These are phyloP conservation scores for Emydura subglobosa DNA, from an alignment of 2,113 vertebrate species.

Conservation along the genomic window DNA sequence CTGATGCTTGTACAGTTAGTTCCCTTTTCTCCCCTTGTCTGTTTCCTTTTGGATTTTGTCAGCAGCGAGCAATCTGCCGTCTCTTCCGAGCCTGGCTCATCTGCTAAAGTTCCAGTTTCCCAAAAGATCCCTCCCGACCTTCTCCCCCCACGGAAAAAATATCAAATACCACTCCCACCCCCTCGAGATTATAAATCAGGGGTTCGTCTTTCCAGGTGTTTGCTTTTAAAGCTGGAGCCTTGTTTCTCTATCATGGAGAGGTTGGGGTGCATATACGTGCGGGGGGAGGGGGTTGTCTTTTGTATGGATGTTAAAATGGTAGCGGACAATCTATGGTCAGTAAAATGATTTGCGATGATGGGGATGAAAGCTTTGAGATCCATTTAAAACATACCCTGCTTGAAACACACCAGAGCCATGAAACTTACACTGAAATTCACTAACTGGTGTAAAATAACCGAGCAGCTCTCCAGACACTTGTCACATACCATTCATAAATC, in stretches of 20 bases:
- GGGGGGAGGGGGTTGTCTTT: background rate
- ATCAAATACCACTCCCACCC: background rate
- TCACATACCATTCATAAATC: conserved; percentile 47
- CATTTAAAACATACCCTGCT: background rate
- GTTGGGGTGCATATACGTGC: background rate
- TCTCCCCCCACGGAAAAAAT: fast-evolving
- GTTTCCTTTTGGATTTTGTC: background rate
- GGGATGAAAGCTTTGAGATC: background rate
- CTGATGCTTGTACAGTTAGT: background rate
- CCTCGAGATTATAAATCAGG: background rate
- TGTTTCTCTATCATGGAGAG: background rate
- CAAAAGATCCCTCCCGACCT: background rate
- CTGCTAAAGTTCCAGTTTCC: conserved; percentile 59
- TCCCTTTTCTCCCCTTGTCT: background rate
- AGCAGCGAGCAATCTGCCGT: background rate
- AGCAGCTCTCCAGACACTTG: background rate
- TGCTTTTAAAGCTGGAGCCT: background rate
- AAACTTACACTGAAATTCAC: background rate
- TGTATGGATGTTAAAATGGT: background rate
- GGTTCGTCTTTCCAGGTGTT: background rate
- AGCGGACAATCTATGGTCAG: background rate
- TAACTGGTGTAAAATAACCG: background rate
- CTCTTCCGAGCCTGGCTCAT: background rate
- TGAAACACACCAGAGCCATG: background rate
- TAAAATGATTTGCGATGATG: fast-evolving